Evolutionary conservation across 2,113 vertebrate genomes (phyloP).

Genomic region (Caranx ignobilis): DNA sequence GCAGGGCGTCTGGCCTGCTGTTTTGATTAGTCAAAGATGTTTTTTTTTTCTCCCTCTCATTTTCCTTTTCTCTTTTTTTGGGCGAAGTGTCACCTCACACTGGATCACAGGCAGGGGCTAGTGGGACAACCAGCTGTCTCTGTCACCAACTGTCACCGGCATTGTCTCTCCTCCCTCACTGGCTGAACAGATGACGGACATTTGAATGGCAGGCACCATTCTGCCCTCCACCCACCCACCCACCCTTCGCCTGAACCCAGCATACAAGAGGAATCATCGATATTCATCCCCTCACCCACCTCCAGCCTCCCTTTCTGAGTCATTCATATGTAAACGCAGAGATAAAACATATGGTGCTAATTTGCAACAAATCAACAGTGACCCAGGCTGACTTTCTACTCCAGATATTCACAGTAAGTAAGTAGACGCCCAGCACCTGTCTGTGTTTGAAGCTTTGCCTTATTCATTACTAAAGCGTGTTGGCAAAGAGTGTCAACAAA

Average conservation of each 20-base stretch:
- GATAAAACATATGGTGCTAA: constrained; percentile 81
- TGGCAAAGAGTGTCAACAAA: constrained; percentile 76
- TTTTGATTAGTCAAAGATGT: constrained; percentile 74
- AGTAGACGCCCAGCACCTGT: constrained; percentile 75
- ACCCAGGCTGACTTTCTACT: constrained; percentile 70
- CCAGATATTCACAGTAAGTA: constrained; percentile 67
- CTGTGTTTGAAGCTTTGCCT: constrained; percentile 76
- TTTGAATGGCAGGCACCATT: constrained; percentile 73
- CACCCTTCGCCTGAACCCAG: constrained; percentile 19
- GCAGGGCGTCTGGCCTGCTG: constrained; percentile 66
- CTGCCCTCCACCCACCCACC: constrained; percentile 19
- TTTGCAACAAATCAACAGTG: constrained; percentile 82
- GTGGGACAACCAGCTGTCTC: constrained; percentile 80
- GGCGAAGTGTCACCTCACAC: constrained; percentile 62
- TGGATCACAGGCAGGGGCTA: constrained; percentile 67
- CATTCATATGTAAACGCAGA: constrained; percentile 81
- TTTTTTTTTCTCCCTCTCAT: constrained; percentile 32
- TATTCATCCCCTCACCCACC: constrained; percentile 67
- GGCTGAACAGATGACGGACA: constrained; percentile 79
- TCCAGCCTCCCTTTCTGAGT: constrained; percentile 61
- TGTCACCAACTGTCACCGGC: constrained; percentile 76
- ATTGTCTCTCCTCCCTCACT: constrained; percentile 74
- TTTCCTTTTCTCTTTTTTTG: constrained; percentile 52
- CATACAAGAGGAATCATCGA: constrained; percentile 68
- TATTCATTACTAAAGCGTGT: constrained; percentile 77